A percentile compares a stretch with the other conserved stretches of the same genome.
Conservation (phyloP, 92 coral and sea anemone species). For the Nematostella vectensis region DNA sequence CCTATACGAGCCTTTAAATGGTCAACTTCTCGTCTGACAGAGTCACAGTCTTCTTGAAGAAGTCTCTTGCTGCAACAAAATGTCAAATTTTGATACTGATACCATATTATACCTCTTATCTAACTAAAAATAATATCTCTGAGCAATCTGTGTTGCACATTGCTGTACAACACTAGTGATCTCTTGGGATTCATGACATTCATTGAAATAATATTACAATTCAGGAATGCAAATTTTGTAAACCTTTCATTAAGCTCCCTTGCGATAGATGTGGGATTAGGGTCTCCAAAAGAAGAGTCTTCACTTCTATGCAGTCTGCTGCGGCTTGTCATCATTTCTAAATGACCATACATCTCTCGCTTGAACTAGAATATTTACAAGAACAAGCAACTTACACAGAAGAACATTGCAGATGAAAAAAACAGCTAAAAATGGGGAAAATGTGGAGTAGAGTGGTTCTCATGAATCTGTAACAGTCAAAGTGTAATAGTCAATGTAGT, state of each 20-base stretch:
- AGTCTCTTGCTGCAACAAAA: constrained; percentile 48
- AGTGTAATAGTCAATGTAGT: no score
- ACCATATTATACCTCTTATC: no score
- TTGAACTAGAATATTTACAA: constrained; percentile 59
- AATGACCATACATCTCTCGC: constrained; percentile 61
- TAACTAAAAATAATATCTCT: no score
- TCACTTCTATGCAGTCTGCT: constrained; percentile 33
- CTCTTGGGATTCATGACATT: no score
- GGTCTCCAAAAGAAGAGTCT: constrained; percentile 34
- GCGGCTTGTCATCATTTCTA: constrained; percentile 55
- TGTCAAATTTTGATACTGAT: background rate
- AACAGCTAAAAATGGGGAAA: no score
- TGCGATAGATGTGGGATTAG: constrained; percentile 32
- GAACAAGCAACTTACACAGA: no score
- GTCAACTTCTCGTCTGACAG: constrained; percentile 62
- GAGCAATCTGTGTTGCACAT: no score
- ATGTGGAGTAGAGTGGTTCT: no score
- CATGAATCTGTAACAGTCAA: no score
- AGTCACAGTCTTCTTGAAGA: constrained; percentile 62
- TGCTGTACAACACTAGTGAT: no score
- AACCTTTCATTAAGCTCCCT: constrained; percentile 55
- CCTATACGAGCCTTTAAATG: constrained; percentile 64
- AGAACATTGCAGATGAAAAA: no score
- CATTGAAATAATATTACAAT: background rate
- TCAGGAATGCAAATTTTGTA: constrained; percentile 3